Conservation (phyloP, 2,113 vertebrate species). For the Lagopus muta region DNA sequence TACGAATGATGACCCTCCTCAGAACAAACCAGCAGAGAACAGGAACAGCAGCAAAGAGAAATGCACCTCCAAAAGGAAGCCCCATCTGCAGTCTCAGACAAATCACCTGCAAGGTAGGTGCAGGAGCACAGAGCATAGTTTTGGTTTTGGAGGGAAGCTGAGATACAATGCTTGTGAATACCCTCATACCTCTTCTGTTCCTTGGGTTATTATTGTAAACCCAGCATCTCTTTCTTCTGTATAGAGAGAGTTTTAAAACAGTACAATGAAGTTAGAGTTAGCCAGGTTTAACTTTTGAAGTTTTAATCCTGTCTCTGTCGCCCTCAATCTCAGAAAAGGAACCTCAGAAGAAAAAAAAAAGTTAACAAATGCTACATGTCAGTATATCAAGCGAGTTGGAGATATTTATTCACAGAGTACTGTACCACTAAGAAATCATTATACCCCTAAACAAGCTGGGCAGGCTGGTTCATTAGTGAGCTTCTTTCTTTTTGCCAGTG, state of each 20-base stretch:
- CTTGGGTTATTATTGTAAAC: not conserved
- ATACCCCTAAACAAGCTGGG: constrained; percentile 12
- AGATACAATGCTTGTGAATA: not conserved
- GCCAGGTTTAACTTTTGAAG: not conserved
- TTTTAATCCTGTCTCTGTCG: not conserved
- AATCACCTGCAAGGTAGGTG: constrained; percentile 95
- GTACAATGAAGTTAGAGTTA: constrained; percentile 10
- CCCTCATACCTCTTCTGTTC: not conserved
- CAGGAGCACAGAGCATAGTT: constrained; percentile 48
- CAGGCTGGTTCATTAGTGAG: constrained; percentile 55
- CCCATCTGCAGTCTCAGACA: constrained; percentile 83
- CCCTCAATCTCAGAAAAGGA: not conserved
- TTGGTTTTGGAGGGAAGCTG: constrained; percentile 67
- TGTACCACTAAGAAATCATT: constrained; percentile 54
- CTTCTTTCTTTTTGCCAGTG: constrained; percentile 28
- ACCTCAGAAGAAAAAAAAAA: not conserved
- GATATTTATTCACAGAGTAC: not conserved
- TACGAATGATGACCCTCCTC: constrained; percentile 93
- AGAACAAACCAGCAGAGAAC: constrained; percentile 91
- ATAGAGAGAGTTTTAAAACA: not conserved
- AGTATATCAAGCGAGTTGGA: not conserved
- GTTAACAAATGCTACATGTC: not conserved
- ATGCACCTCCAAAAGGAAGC: constrained; percentile 88
- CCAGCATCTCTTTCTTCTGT: not conserved
- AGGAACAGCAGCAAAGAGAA: constrained; percentile 92